A percentile compares a stretch with the other conserved stretches of the same genome.
Evolutionary conservation across 2,797 vertebrate species (phyloP).

Genomic region (Crax fasciolata): DNA sequence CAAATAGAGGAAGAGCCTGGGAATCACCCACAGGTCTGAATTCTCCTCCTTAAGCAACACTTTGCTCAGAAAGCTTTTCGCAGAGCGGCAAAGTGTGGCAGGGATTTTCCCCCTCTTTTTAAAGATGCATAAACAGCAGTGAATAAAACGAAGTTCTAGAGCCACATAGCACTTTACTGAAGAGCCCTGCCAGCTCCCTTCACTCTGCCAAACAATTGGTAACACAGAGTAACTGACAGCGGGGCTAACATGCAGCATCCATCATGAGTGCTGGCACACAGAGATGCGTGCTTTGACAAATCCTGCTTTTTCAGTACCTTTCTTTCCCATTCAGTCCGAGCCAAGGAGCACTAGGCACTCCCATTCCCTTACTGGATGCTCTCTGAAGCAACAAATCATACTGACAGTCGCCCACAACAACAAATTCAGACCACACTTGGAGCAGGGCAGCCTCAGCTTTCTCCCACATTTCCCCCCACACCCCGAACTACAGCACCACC

Average conservation of each 20-base stretch:
- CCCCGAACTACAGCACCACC: not conserved
- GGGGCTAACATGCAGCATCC: constrained; percentile 3
- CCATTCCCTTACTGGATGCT: not conserved
- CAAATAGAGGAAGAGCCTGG: constrained; percentile 71
- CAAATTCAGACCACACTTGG: not conserved
- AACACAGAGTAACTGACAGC: constrained; percentile 37
- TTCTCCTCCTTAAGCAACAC: constrained; percentile 29
- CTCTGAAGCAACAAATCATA: not conserved
- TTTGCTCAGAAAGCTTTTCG: constrained; percentile 1
- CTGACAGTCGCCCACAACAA: not conserved
- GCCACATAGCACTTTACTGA: not conserved
- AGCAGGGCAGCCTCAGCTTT: not conserved
- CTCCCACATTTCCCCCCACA: not conserved
- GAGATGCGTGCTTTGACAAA: constrained; percentile 37
- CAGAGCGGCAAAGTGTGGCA: not conserved
- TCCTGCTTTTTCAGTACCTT: constrained; percentile 44
- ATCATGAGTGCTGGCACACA: constrained; percentile 9
- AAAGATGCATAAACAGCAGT: not conserved
- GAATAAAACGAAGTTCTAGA: constrained; percentile 9
- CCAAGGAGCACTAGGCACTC: constrained; percentile 39
- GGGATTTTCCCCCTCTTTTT: not conserved
- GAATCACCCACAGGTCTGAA: constrained; percentile 60
- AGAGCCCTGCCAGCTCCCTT: constrained; percentile 27
- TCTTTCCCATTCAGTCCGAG: constrained; percentile 19
- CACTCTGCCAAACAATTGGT: constrained; percentile 12